These are phyloP conservation scores for Gymnoscopelus microlampas DNA, from an alignment of 2,797 vertebrate species.

Conservation along the genomic window DNA sequence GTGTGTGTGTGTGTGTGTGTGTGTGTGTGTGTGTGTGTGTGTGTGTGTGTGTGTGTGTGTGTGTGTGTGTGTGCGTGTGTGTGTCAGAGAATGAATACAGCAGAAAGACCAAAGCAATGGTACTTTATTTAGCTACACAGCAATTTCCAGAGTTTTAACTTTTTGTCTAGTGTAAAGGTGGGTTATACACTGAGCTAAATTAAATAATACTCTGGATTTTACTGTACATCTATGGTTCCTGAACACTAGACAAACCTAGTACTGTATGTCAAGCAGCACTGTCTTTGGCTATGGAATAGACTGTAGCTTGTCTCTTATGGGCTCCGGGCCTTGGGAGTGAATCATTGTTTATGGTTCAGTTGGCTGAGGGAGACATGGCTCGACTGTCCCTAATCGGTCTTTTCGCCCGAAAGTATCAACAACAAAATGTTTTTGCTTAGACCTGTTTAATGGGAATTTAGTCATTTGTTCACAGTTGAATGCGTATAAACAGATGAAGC, in stretches of 20 bases:
- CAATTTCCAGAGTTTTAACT: too few species aligned
- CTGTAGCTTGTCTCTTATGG: constrained; percentile 44
- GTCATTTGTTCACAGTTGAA: constrained; percentile 36
- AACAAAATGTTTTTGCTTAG: constrained; percentile 41
- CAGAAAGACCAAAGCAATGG: constrained; percentile 26
- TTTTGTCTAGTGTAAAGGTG: too few species aligned
- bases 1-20: constrained; percentile 12
- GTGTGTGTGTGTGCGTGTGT: neutral
- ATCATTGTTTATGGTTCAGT: constrained; percentile 65
- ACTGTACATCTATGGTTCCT: constrained; percentile 45
- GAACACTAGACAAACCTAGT: constrained; percentile 31
- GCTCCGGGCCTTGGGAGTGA: constrained; percentile 56
- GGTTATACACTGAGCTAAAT: too few species aligned
- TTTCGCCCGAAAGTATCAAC: constrained; percentile 24
- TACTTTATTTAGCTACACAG: constrained; percentile 49
- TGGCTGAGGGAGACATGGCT: constrained; percentile 46
- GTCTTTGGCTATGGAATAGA: constrained; percentile 51
- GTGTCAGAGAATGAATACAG: neutral
- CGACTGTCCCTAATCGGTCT: constrained; percentile 60
- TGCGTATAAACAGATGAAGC: constrained; percentile 10
- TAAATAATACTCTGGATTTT: too few species aligned
- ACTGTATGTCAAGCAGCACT: constrained; percentile 57
- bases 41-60: neutral
- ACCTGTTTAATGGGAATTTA: constrained; percentile 36
- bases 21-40: neutral